phyloP scores from a whole-genome alignment of 2,888 invertebrate species.

The Smittia aterrima region DNA sequence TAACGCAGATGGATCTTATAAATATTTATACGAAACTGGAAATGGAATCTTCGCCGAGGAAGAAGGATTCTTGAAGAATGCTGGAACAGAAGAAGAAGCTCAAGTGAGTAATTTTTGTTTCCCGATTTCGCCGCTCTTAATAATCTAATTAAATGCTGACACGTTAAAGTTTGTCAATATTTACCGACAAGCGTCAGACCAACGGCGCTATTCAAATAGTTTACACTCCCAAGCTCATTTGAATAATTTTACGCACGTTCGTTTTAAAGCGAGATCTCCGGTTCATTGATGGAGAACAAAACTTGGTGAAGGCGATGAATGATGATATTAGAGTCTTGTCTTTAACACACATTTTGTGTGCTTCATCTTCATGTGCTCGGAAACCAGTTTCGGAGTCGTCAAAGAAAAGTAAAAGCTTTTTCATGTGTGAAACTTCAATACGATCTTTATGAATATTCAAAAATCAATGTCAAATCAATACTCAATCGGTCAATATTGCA shows the following conservation, averaged over 20 bases:
- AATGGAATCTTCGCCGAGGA: conserved; percentile 61
- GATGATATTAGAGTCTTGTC: not conserved
- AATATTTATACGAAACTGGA: conserved; percentile 59
- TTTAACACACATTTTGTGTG: not conserved
- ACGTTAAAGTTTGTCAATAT: too few relatives aligned
- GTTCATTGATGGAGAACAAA: too few relatives aligned
- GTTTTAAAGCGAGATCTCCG: too few relatives aligned
- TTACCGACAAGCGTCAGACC: too few relatives aligned
- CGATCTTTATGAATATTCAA: conserved; percentile 31
- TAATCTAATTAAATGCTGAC: too few relatives aligned
- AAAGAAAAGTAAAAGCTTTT: conserved; percentile 26
- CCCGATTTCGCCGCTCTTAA: too few relatives aligned
- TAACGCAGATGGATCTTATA: conserved; percentile 65
- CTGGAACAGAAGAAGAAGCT: conserved; percentile 57
- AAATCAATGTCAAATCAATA: conserved; percentile 37
- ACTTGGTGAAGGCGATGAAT: not conserved
- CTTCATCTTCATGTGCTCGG: not conserved
- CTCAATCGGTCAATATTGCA: not conserved
- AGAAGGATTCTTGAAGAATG: conserved; percentile 60
- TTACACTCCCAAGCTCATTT: too few relatives aligned
- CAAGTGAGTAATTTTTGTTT: conserved; percentile 55
- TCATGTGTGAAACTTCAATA: conserved; percentile 26
- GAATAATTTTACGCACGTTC: too few relatives aligned
- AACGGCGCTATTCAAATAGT: too few relatives aligned
- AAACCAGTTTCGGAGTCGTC: conserved; percentile 11